Evolutionary conservation across 2,888 invertebrate species (phyloP).

Genomic region (Caenorhabditis sp.): DNA sequence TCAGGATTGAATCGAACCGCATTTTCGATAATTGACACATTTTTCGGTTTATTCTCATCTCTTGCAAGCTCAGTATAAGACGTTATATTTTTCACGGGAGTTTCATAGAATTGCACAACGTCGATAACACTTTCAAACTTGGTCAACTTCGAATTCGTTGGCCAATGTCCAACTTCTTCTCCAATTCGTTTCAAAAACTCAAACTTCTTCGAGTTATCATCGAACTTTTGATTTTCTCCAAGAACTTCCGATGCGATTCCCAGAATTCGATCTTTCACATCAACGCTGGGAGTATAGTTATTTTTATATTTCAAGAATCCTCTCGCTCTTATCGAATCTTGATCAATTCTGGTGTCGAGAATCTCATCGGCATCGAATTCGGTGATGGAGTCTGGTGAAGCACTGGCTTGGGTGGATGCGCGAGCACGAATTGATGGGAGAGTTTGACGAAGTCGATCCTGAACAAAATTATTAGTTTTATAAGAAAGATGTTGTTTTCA

Average conservation of each 20-base stretch:
- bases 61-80: constrained; percentile 60
- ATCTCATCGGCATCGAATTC: constrained; percentile 37
- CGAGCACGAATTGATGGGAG: constrained; percentile 30
- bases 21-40: constrained; percentile 63
- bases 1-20: constrained; percentile 67
- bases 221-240: constrained; percentile 16
- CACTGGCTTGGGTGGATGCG: constrained; percentile 20
- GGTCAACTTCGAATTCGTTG: constrained; percentile 58
- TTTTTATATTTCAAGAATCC: constrained; percentile 53
- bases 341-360: constrained; percentile 41
- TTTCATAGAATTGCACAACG: constrained; percentile 61
- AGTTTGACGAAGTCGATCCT: constrained; percentile 30
- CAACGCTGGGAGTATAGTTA: constrained; percentile 43
- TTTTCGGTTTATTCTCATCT: constrained; percentile 53
- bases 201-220: constrained; percentile 28
- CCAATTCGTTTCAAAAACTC: constrained; percentile 30
- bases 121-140: constrained; percentile 57
- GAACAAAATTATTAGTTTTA: too few relatives aligned
- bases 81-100: constrained; percentile 61
- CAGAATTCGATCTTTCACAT: constrained; percentile 29
- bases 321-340: constrained; percentile 64
- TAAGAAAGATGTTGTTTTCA: too few relatives aligned
- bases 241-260: constrained; percentile 15
- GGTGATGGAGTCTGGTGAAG: constrained; percentile 13
- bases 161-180: constrained; percentile 45